Evolutionary conservation across 1,140 invertebrate species (phyloP).

Genomic region (Meloidogyne hapla): DNA sequence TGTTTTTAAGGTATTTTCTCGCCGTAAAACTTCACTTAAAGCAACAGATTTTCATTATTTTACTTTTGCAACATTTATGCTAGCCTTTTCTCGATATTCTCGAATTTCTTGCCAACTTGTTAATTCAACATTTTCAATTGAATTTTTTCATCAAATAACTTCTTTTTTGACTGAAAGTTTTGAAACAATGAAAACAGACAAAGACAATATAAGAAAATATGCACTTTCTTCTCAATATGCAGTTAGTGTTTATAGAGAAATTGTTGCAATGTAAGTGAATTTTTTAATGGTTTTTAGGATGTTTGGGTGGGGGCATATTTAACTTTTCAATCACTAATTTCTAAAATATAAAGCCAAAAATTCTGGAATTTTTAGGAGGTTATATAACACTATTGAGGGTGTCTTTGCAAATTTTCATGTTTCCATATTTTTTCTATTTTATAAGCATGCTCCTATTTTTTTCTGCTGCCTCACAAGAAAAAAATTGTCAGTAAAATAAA

Average conservation of each 20-base stretch:
- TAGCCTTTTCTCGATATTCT: slow-evolving; percentile 35
- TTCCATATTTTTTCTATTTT: too few relatives aligned
- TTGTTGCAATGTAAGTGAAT: slow-evolving; percentile 31
- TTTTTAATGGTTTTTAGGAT: too few relatives aligned
- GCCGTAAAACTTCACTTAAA: slow-evolving; percentile 34
- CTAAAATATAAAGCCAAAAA: too few relatives aligned
- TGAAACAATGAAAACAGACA: slow-evolving; percentile 41
- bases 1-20: neutral
- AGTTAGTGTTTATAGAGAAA: slow-evolving; percentile 37
- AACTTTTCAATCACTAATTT: too few relatives aligned
- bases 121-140: slow-evolving; percentile 32
- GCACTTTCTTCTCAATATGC: slow-evolving; percentile 38
- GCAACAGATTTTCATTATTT: slow-evolving; percentile 39
- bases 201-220: slow-evolving; percentile 27
- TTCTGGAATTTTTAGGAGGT: too few relatives aligned
- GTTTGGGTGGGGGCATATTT: too few relatives aligned
- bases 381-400: too few relatives aligned
- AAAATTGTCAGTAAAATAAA: too few relatives aligned
- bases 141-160: slow-evolving; percentile 39
- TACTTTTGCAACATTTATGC: slow-evolving; percentile 26
- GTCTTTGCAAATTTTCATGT: too few relatives aligned
- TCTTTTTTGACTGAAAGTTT: slow-evolving; percentile 27
- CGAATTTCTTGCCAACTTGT: slow-evolving; percentile 29
- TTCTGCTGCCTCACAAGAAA: too few relatives aligned
- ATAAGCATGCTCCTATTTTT: too few relatives aligned